A percentile compares a stretch with the other conserved stretches of the same genome.
These are phyloP conservation scores for Macaria liturata DNA, from an alignment of 2,888 invertebrate genomes.

Conservation along the genomic window DNA sequence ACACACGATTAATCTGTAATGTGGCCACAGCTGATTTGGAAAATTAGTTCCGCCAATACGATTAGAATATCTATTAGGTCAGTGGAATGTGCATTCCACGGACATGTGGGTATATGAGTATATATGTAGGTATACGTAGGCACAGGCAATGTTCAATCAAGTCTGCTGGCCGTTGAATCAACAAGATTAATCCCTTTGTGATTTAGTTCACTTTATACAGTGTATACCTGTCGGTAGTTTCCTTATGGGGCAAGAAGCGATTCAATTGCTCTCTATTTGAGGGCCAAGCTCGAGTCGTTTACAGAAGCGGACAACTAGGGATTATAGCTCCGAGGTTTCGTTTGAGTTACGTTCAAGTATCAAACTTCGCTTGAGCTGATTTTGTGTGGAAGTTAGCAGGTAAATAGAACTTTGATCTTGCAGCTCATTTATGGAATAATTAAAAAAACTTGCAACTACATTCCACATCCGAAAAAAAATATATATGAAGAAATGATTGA, in stretches of 20 bases:
- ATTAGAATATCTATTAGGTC: conserved; percentile 15
- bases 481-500: too few relatives aligned
- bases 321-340: conserved; percentile 4
- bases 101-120: conserved; percentile 6
- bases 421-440: too few relatives aligned
- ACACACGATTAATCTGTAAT: neutral
- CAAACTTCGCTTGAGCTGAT: conserved; percentile 2
- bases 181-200: conserved; percentile 53
- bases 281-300: conserved; percentile 1
- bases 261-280: conserved; percentile 11
- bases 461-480: too few relatives aligned
- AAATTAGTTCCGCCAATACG: conserved; percentile 22
- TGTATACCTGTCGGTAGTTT: conserved; percentile 10
- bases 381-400: conserved; percentile 1
- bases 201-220: conserved; percentile 39
- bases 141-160: conserved; percentile 42
- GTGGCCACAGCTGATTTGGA: conserved; percentile 15
- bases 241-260: conserved; percentile 21
- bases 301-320: conserved; percentile 3
- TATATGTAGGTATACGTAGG: conserved; percentile 3
- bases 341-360: conserved; percentile 2
- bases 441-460: too few relatives aligned
- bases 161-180: conserved; percentile 46
- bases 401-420: neutral
- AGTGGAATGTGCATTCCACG: conserved; percentile 33